A percentile compares a stretch with the other conserved stretches of the same genome.
phyloP scores from a whole-genome alignment of 1,140 invertebrate species.

The Leptopilina boulardi region DNA sequence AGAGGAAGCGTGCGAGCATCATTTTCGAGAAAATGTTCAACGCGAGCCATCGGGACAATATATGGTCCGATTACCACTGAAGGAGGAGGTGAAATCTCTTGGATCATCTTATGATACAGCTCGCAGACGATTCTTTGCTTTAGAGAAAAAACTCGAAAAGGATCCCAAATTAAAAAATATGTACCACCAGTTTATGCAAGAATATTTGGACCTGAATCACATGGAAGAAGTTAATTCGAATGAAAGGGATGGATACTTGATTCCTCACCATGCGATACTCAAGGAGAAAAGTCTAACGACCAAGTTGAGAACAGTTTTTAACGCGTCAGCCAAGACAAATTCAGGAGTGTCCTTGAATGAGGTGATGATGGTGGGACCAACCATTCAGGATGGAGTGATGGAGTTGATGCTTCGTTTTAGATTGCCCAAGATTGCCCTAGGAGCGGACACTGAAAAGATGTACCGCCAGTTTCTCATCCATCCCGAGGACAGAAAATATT shows the following conservation, averaged over 20 bases:
- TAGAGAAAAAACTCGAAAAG: neutral
- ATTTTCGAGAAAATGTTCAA: neutral
- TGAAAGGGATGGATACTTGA: neutral
- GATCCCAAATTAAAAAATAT: neutral
- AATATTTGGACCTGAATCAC: neutral
- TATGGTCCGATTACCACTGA: neutral
- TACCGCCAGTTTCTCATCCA: neutral
- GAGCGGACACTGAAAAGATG: neutral
- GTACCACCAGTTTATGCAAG: neutral
- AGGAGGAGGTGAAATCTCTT: neutral
- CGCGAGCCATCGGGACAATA: too few relatives aligned
- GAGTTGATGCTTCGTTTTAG: neutral
- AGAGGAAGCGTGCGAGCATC: neutral
- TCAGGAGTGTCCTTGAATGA: neutral
- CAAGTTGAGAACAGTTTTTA: neutral
- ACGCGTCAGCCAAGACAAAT: neutral
- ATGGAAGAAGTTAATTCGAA: neutral
- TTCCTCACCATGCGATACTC: neutral
- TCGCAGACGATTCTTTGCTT: neutral
- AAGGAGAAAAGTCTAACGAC: neutral
- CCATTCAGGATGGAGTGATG: neutral
- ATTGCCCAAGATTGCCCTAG: neutral
- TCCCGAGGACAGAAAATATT: neutral
- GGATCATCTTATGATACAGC: neutral
- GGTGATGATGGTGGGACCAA: neutral